Percentiles rank a stretch among this genome's conserved stretches.
These are phyloP conservation scores for Leucozona laternaria DNA, from an alignment of 2,888 invertebrate genomes.

Conservation along the genomic window DNA sequence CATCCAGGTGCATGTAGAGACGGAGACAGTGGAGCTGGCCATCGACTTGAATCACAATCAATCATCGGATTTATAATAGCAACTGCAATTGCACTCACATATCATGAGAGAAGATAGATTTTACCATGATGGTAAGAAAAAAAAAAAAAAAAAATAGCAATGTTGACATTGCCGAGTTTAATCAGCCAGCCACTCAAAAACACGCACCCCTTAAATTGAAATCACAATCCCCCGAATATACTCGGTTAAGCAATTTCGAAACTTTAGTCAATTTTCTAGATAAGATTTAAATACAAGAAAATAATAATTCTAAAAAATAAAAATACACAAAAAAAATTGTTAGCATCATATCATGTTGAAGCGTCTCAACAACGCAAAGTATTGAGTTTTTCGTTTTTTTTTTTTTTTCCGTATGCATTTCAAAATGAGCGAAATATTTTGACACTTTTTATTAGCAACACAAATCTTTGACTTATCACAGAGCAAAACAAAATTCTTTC, in stretches of 20 bases:
- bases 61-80: conserved; percentile 72
- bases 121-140: background rate
- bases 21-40: conserved; percentile 77
- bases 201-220: conserved; percentile 54
- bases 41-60: conserved; percentile 51
- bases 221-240: conserved; percentile 46
- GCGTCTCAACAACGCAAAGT: conserved; percentile 38
- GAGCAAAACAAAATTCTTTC: conserved; percentile 23
- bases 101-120: conserved; percentile 79
- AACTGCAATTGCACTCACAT: conserved; percentile 52
- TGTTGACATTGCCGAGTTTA: conserved; percentile 52
- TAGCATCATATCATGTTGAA: conserved; percentile 55
- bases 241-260: conserved; percentile 72
- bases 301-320: conserved; percentile 17
- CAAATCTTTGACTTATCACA: conserved; percentile 47
- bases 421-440: background rate
- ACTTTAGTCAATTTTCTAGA: conserved; percentile 73
- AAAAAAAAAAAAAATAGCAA: background rate
- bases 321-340: conserved; percentile 23
- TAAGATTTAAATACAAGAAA: conserved; percentile 33
- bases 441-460: conserved; percentile 59
- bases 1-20: conserved; percentile 80
- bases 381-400: background rate
- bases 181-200: conserved; percentile 40
- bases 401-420: background rate